Percentiles rank a stretch among this genome's conserved stretches.
Evolutionary conservation across 2,113 vertebrate genomes (phyloP).

Genomic region (Ciconia boyciana): DNA sequence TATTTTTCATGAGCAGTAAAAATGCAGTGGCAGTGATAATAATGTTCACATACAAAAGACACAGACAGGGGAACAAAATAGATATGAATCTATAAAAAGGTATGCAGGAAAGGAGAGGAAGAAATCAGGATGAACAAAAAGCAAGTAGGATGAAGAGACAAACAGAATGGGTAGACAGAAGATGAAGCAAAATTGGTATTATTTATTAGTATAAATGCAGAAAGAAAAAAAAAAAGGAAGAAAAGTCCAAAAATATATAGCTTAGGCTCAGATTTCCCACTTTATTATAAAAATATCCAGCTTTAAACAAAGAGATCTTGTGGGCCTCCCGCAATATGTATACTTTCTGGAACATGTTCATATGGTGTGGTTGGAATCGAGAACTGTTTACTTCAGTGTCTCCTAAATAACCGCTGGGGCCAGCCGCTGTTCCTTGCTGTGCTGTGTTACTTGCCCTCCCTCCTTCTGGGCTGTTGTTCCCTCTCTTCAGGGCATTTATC

Average conservation of each 20-base stretch:
- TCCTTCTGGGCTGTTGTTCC: not conserved
- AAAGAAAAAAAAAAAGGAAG: no score
- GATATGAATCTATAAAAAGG: not conserved
- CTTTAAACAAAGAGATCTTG: not conserved
- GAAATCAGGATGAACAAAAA: not conserved
- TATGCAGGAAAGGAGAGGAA: not conserved
- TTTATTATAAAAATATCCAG: not conserved
- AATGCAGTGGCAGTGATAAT: not conserved
- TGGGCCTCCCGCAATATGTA: not conserved
- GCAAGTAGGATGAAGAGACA: not conserved
- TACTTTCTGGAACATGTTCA: not conserved
- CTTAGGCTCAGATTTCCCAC: not conserved
- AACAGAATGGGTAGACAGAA: not conserved
- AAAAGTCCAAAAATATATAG: not conserved
- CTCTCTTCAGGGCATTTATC: not conserved
- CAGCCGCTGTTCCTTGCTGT: not conserved
- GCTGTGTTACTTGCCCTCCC: not conserved
- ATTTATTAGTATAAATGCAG: not conserved
- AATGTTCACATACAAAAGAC: not conserved
- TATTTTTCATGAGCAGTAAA: conserved; percentile 31
- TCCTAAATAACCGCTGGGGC: not conserved
- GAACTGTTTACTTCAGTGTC: not conserved
- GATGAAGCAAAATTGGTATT: not conserved
- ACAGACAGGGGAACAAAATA: not conserved
- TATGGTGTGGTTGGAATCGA: not conserved